phyloP scores from a whole-genome alignment of 2,797 vertebrate species.

The Pseudochirops corinnae region DNA sequence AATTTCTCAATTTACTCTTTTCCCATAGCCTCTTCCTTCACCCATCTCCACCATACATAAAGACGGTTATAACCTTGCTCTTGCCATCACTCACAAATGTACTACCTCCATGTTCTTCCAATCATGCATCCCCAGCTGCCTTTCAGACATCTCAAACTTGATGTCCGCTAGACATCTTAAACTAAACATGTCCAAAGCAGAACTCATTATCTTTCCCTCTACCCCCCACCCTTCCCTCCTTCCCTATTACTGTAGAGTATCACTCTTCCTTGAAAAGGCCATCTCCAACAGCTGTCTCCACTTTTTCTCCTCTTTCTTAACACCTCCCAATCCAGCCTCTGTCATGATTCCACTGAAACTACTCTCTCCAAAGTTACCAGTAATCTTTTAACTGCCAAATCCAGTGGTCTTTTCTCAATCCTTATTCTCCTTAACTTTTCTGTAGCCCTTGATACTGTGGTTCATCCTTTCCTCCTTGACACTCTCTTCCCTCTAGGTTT shows the following conservation, averaged over 20 bases:
- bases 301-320: too few relatives aligned
- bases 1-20: not conserved
- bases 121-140: not conserved
- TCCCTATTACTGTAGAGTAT: not conserved
- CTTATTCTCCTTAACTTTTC: not conserved
- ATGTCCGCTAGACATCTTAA: not conserved
- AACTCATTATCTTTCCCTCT: not conserved
- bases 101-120: not conserved
- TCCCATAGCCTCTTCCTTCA: not conserved
- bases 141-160: not conserved
- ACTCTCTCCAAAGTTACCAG: too few relatives aligned
- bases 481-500: not conserved
- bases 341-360: too few relatives aligned
- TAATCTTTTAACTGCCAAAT: not conserved
- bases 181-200: not conserved
- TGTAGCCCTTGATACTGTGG: not conserved
- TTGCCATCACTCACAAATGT: not conserved
- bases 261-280: too few relatives aligned
- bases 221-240: not conserved
- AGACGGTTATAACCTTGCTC: not conserved
- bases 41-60: not conserved
- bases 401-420: not conserved
- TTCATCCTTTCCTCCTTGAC: not conserved
- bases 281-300: too few relatives aligned
- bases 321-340: too few relatives aligned